Conservation (phyloP, 1,140 invertebrate genomes). For the Aethina tumida region DNA sequence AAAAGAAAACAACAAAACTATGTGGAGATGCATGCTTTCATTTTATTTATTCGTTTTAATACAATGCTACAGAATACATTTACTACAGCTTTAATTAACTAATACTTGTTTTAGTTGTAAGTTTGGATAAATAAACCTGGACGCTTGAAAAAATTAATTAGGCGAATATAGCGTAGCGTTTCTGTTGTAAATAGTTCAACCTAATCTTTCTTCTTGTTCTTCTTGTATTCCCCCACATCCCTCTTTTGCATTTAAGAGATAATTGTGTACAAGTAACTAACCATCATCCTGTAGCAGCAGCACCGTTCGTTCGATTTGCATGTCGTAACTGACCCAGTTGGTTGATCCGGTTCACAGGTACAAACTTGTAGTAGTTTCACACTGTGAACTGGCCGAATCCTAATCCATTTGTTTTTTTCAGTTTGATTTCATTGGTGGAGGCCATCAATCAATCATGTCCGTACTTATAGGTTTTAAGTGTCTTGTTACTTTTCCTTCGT, state of each 20-base stretch:
- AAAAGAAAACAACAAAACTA: too few relatives aligned
- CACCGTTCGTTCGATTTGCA: background rate
- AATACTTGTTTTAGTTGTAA: too few relatives aligned
- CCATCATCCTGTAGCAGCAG: background rate
- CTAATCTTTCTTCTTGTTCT: too few relatives aligned
- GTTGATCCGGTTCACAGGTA: background rate
- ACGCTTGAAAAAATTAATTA: too few relatives aligned
- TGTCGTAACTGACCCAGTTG: background rate
- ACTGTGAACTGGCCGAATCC: slow-evolving; percentile 1
- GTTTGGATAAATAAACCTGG: too few relatives aligned
- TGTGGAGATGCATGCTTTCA: too few relatives aligned
- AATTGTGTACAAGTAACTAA: background rate
- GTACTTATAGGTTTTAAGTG: slow-evolving; percentile 30
- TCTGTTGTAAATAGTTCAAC: too few relatives aligned
- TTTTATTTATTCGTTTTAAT: too few relatives aligned
- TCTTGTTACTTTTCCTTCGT: slow-evolving; percentile 3
- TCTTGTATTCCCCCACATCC: too few relatives aligned
- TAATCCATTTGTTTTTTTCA: slow-evolving; percentile 31
- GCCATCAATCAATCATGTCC: slow-evolving; percentile 31
- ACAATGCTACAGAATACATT: too few relatives aligned
- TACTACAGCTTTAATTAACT: too few relatives aligned
- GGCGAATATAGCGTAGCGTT: too few relatives aligned
- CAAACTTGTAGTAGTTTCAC: background rate
- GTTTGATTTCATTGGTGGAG: slow-evolving; percentile 34
- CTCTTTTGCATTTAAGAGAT: slow-evolving; percentile 1